These are phyloP conservation scores for Myocastor coypus DNA, from an alignment of 2,113 vertebrate species.

Conservation along the genomic window DNA sequence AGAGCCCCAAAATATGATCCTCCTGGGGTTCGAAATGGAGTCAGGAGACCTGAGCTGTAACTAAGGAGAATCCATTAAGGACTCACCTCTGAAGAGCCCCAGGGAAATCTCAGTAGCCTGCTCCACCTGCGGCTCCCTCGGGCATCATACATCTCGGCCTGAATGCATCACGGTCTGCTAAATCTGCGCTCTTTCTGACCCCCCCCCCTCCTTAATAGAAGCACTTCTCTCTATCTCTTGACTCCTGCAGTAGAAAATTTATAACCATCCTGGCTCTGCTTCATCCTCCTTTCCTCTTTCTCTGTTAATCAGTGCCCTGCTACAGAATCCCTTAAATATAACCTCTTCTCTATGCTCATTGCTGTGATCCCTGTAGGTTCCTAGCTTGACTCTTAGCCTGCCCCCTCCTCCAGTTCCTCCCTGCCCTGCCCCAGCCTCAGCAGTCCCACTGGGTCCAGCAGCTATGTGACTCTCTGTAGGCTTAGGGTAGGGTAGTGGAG, in stretches of 20 bases:
- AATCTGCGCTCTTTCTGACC: background rate
- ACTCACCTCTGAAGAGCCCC: background rate
- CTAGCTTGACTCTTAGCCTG: background rate
- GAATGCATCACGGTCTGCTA: background rate
- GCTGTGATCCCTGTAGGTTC: background rate
- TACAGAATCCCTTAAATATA: background rate
- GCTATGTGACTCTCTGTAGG: background rate
- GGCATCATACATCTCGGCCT: background rate
- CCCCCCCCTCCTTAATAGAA: background rate
- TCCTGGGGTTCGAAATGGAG: background rate
- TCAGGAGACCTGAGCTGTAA: background rate
- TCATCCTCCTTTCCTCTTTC: background rate
- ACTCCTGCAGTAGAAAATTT: conserved; percentile 13
- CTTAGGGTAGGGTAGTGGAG: background rate
- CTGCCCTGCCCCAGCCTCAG: background rate
- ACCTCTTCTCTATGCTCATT: background rate
- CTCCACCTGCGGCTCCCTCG: background rate
- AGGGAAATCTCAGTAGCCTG: background rate
- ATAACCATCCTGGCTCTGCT: background rate
- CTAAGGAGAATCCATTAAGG: background rate
- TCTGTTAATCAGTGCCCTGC: background rate
- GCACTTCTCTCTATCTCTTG: background rate
- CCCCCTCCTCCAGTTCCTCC: background rate
- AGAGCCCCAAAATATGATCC: background rate
- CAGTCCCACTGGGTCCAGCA: background rate